phyloP scores from a whole-genome alignment of 1,140 invertebrate species.

The Zophobas morio region DNA sequence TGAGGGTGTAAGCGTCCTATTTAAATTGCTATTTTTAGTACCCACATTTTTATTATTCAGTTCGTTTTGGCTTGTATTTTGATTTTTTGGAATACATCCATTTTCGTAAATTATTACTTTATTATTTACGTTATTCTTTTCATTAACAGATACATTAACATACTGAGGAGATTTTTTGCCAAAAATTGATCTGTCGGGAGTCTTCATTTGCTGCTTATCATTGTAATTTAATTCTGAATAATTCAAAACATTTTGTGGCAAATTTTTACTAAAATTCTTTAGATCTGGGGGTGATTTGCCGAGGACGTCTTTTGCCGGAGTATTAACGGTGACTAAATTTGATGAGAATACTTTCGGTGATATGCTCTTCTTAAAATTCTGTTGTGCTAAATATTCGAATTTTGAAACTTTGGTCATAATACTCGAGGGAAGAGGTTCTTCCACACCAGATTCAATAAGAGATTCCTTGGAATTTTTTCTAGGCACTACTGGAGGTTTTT shows the following conservation, averaged over 20 bases:
- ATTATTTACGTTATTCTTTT: slow-evolving; percentile 65
- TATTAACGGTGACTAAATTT: slow-evolving; percentile 83
- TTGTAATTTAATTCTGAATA: slow-evolving; percentile 64
- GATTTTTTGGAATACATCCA: slow-evolving; percentile 62
- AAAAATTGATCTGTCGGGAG: slow-evolving; percentile 61
- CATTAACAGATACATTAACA: slow-evolving; percentile 65
- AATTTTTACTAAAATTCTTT: slow-evolving; percentile 64
- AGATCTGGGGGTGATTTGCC: slow-evolving; percentile 73
- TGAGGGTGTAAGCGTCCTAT: slow-evolving; percentile 67
- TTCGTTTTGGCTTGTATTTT: slow-evolving; percentile 63
- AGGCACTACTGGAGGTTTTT: slow-evolving; percentile 71
- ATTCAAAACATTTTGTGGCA: slow-evolving; percentile 65
- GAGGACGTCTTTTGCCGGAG: slow-evolving; percentile 84
- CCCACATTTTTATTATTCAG: slow-evolving; percentile 61
- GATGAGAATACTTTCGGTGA: slow-evolving; percentile 85
- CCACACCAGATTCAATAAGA: slow-evolving; percentile 70
- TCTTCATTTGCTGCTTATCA: slow-evolving; percentile 64
- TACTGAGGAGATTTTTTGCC: slow-evolving; percentile 63
- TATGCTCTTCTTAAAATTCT: slow-evolving; percentile 69
- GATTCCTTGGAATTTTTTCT: slow-evolving; percentile 67
- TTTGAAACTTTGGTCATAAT: slow-evolving; percentile 76
- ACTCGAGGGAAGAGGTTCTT: slow-evolving; percentile 67
- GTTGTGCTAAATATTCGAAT: slow-evolving; percentile 73
- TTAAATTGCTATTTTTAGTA: slow-evolving; percentile 63
- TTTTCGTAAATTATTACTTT: slow-evolving; percentile 66